Percentiles rank a stretch among this genome's conserved stretches.
These are phyloP conservation scores for Pemphigus obesinymphae DNA, from an alignment of 1,140 invertebrate genomes.

Conservation along the genomic window DNA sequence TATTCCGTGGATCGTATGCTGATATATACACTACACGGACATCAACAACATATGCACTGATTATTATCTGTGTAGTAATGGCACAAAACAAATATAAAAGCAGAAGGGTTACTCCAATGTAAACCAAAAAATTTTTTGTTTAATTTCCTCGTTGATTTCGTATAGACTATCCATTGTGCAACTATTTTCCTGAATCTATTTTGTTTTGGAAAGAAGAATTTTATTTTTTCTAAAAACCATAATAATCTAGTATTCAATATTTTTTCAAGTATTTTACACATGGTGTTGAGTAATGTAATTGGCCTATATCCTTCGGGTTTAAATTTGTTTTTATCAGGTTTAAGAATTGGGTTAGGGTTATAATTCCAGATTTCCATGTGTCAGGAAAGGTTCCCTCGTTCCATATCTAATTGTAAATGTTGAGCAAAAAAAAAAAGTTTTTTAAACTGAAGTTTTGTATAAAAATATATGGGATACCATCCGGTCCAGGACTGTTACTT, in stretches of 20 bases:
- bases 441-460: neutral
- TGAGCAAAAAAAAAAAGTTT: neutral
- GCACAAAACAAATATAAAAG: no score
- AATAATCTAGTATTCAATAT: neutral
- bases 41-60: no score
- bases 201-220: no score
- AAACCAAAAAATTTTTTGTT: no score
- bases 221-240: conserved; percentile 4
- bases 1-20: no score
- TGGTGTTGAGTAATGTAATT: neutral
- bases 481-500: neutral
- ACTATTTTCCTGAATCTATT: no score
- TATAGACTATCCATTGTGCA: no score
- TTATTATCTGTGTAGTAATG: no score
- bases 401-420: neutral
- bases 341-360: neutral
- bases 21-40: no score
- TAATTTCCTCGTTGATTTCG: no score
- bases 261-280: neutral
- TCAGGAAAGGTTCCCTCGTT: neutral
- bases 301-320: neutral
- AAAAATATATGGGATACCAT: neutral
- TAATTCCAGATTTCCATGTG: neutral
- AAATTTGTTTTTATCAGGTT: neutral
- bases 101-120: no score